Percentiles rank a stretch among this genome's conserved stretches.
These are phyloP conservation scores for Sebastes iracundus DNA, from an alignment of 2,797 vertebrate genomes.

Conservation along the genomic window DNA sequence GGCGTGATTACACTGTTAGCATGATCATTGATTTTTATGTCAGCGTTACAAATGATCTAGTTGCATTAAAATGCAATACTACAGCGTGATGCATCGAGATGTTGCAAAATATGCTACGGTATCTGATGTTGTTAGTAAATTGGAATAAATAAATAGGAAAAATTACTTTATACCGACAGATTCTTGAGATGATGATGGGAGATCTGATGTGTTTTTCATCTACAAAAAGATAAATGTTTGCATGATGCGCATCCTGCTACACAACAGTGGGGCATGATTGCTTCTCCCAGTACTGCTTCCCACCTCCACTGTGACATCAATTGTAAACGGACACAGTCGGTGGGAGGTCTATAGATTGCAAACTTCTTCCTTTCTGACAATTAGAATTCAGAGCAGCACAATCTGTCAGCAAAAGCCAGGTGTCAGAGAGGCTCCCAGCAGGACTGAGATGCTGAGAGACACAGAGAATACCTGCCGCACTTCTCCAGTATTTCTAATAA, in stretches of 20 bases:
- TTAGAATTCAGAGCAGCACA: conserved; percentile 23
- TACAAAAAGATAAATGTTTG: background rate
- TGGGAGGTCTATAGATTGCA: conserved; percentile 20
- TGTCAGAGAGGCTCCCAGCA: conserved; percentile 35
- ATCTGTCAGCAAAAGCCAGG: conserved; percentile 19
- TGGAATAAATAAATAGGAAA: background rate
- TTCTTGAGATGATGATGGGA: too few relatives aligned
- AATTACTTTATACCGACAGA: background rate
- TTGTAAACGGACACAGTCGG: conserved; percentile 29
- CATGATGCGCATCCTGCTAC: background rate
- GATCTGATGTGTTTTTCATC: background rate
- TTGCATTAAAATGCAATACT: background rate
- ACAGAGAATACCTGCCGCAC: background rate
- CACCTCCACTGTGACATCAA: conserved; percentile 18
- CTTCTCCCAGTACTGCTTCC: background rate
- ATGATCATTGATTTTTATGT: conserved; percentile 14
- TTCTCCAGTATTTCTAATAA: conserved; percentile 40
- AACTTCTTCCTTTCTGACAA: conserved; percentile 24
- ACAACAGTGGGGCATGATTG: conserved; percentile 12
- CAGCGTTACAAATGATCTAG: conserved; percentile 5
- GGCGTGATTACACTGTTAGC: background rate
- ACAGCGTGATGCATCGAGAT: background rate
- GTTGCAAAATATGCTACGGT: background rate
- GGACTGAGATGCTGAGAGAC: conserved; percentile 13
- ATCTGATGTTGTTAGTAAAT: background rate